These are phyloP conservation scores for Zaprionus tsacasi DNA, from an alignment of 1,140 invertebrate species.

Conservation along the genomic window DNA sequence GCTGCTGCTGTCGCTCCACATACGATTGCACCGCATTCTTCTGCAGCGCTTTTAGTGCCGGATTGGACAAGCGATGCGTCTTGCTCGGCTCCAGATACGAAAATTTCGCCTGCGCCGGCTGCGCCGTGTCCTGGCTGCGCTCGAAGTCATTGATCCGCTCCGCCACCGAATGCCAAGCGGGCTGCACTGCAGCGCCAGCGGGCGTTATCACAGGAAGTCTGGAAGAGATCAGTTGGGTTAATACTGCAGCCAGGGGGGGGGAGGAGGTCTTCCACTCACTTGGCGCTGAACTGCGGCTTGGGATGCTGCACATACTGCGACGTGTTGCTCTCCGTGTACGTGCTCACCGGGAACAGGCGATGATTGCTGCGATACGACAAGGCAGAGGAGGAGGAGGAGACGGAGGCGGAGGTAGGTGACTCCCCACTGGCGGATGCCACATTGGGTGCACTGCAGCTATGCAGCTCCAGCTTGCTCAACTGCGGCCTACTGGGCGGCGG, in stretches of 20 bases:
- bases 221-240: background rate
- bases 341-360: constrained; percentile 86
- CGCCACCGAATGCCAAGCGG: constrained; percentile 87
- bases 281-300: constrained; percentile 78
- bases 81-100: constrained; percentile 91
- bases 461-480: constrained; percentile 54
- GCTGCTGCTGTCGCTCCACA: constrained; percentile 90
- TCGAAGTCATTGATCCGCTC: constrained; percentile 91
- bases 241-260: background rate
- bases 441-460: constrained; percentile 69
- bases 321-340: constrained; percentile 86
- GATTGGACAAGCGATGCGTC: constrained; percentile 89
- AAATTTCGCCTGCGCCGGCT: constrained; percentile 85
- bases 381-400: constrained; percentile 22
- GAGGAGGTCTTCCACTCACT: constrained; percentile 13
- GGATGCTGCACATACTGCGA: constrained; percentile 82
- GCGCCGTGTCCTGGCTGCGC: constrained; percentile 80
- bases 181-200: constrained; percentile 71
- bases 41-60: constrained; percentile 93
- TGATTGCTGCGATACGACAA: constrained; percentile 80
- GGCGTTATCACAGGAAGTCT: constrained; percentile 80
- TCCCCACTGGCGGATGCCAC: constrained; percentile 36
- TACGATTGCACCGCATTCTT: constrained; percentile 94
- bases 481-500: constrained; percentile 66
- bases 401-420: constrained; percentile 39